These are phyloP conservation scores for Pogonomyrmex californicus DNA, from an alignment of 1,140 invertebrate species.

Conservation along the genomic window DNA sequence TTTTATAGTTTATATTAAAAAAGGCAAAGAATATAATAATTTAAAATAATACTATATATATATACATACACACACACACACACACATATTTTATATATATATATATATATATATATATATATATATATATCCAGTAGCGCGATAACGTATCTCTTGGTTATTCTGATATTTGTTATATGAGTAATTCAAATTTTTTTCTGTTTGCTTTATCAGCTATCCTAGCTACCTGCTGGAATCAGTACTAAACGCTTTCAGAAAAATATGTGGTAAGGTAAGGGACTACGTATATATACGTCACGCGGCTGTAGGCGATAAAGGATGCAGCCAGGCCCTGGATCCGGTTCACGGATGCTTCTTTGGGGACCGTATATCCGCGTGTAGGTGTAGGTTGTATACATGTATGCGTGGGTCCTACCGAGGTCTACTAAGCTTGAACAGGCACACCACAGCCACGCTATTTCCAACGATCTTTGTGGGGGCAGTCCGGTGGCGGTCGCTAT, in stretches of 20 bases:
- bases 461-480: conserved; percentile 75
- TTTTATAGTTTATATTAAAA: not conserved
- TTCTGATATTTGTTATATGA: not conserved
- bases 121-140: not conserved
- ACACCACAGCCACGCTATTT: conserved; percentile 71
- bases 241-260: not conserved
- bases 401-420: conserved; percentile 42
- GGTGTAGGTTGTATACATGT: not conserved
- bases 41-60: not conserved
- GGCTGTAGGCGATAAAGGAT: conserved; percentile 38
- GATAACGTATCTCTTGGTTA: not conserved
- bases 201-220: not conserved
- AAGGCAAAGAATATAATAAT: not conserved
- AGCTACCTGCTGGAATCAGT: not conserved
- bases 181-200: not conserved
- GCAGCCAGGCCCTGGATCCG: conserved; percentile 35
- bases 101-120: too few species aligned
- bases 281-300: conserved; percentile 10
- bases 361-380: not conserved
- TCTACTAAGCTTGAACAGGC: conserved; percentile 36
- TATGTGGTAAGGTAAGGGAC: not conserved
- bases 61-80: too few species aligned
- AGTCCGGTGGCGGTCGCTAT: conserved; percentile 60
- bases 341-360: conserved; percentile 30
- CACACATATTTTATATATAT: too few species aligned